Conservation (phyloP, 2,113 vertebrate genomes). For the Orientallactaga bullata region DNA sequence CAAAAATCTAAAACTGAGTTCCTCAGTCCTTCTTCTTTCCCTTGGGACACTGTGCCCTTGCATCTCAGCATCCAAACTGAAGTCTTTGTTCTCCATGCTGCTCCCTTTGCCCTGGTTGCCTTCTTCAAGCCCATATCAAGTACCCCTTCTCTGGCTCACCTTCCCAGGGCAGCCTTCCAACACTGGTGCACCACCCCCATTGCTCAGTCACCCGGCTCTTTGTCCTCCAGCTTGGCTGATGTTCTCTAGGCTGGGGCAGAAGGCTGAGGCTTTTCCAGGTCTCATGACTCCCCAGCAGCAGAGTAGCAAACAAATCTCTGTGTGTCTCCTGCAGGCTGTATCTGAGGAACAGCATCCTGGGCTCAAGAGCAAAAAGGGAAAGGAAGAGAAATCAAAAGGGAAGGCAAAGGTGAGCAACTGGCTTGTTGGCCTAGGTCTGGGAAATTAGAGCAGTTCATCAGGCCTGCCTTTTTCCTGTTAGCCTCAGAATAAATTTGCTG, state of each 20-base stretch:
- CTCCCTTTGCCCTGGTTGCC: background rate
- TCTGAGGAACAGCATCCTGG: slow-evolving; percentile 76
- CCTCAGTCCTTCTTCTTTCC: background rate
- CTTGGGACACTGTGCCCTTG: background rate
- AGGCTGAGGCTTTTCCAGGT: no score
- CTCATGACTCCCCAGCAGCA: background rate
- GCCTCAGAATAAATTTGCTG: slow-evolving; percentile 75
- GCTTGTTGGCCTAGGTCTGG: background rate
- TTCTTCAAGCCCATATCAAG: background rate
- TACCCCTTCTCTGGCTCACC: background rate
- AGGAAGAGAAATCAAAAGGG: slow-evolving; percentile 77
- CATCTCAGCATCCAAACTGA: background rate
- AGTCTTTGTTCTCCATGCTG: background rate
- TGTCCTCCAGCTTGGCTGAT: background rate
- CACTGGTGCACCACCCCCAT: rapidly evolving
- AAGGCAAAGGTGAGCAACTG: slow-evolving; percentile 78
- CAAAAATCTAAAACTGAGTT: background rate
- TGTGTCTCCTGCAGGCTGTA: slow-evolving; percentile 66
- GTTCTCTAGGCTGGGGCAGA: background rate
- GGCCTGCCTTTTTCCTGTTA: background rate
- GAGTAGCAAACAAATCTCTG: background rate
- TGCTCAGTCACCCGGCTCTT: background rate
- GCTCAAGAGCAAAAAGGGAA: slow-evolving; percentile 79
- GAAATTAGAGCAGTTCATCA: background rate
- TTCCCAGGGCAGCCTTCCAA: background rate